Base-by-base conservation (phyloP, 1,140 invertebrate species). In the Adoxophyes honmai region DNA sequence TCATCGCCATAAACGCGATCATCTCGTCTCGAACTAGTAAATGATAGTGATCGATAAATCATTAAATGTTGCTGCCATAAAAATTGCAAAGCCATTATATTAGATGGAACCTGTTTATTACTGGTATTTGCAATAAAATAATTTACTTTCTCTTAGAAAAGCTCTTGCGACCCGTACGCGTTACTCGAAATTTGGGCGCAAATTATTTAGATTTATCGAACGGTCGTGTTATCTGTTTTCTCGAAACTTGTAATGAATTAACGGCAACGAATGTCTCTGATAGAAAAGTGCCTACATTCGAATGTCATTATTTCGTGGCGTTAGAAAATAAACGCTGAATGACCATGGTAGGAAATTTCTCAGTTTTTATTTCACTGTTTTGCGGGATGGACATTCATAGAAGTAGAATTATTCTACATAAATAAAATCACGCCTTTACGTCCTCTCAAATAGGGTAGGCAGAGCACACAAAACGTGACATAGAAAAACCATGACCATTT, bases 111-210 rank as follows among this genome's bases (percentile, higher is more conserved):
- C 78, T 67, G 81, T 85, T 75, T 57, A 59, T 66, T 53, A 71
- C 71, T 73, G 64, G 63, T 78, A 77, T 78, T 78, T 62, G 70
- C 73, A 77, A 75, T 71, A 78, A 67, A 81, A 81, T 79, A 70
- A 72, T 83, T 81, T 69, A 81, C 83, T 86, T 86, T 86, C 83
- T 86, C 79, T 75, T 74, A 64, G 78, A 83, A 82, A 80, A 83
- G 77, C 73, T 77, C 69, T 72, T 68, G 75, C 64, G 62, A 53
- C 68, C 65, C 10, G 18, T 13, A 33, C 62, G 57, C 34, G 38
- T 44, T 68, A 59, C 62, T 66, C 68, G 65, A 60, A 69, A 71
- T 69, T 69, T 68, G 68, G 62, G 59, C 64, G 63, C 61, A 65
- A 60, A 78, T 78, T 80, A 70, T 73, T 70, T 68, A 71, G 67